A percentile compares a stretch with the other conserved stretches of the same genome.
Conservation (phyloP, 1,140 invertebrate genomes). For the Acromyrmex charruanus region DNA sequence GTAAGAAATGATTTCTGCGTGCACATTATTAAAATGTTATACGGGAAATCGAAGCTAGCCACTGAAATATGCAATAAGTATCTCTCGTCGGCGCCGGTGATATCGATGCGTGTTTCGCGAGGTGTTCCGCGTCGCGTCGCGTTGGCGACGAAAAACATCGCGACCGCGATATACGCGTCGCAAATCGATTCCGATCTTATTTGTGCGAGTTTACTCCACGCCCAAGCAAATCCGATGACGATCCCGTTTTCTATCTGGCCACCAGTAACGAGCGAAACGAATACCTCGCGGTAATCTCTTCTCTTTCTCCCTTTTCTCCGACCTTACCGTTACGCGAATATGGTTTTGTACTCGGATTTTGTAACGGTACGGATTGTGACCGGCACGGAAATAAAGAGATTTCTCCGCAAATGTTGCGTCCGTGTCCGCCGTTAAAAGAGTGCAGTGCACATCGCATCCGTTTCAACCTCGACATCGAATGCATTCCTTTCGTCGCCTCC, state of each 20-base stretch:
- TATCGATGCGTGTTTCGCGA: not conserved
- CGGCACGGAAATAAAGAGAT: slow-evolving; percentile 15
- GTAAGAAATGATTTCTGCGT: not conserved
- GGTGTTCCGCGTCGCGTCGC: not conserved
- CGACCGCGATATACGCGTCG: not conserved
- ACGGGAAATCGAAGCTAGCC: not conserved
- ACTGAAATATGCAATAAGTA: not conserved
- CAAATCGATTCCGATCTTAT: slow-evolving; percentile 45
- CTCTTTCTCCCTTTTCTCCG: slow-evolving; percentile 54
- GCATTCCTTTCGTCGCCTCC: not conserved
- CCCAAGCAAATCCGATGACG: slow-evolving; percentile 20
- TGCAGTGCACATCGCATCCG: not conserved
- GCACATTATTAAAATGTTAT: not conserved
- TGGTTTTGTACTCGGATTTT: slow-evolving; percentile 52
- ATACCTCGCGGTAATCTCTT: slow-evolving; percentile 9
- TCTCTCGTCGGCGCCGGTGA: not conserved
- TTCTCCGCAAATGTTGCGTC: not conserved
- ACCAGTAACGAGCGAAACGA: slow-evolving; percentile 6
- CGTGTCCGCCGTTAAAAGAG: slow-evolving; percentile 15
- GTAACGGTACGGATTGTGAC: slow-evolving; percentile 71
- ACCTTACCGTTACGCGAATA: slow-evolving; percentile 71
- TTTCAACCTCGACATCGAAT: not conserved
- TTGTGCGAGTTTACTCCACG: not conserved
- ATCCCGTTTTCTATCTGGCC: slow-evolving; percentile 11
- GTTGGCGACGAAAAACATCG: not conserved